These are phyloP conservation scores for Oscheius sp. DNA, from an alignment of 1,140 invertebrate genomes.

Conservation along the genomic window DNA sequence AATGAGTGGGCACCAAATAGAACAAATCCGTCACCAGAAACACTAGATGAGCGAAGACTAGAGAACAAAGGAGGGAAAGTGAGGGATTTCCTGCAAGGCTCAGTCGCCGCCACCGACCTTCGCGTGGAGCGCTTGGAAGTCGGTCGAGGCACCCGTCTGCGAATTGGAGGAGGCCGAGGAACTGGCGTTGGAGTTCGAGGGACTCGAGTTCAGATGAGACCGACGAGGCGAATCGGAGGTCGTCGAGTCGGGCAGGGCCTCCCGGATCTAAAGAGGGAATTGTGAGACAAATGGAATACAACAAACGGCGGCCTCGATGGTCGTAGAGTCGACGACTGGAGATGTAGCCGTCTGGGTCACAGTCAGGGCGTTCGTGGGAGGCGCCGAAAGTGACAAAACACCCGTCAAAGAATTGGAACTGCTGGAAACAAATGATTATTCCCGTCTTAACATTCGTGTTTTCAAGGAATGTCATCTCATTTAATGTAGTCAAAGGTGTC, in stretches of 20 bases:
- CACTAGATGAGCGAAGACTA: no score
- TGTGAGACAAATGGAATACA: background rate
- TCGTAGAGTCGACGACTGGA: conserved; percentile 9
- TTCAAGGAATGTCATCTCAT: background rate
- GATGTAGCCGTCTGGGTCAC: conserved; percentile 11
- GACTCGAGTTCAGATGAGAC: background rate
- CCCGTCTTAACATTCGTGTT: background rate
- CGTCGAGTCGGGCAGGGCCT: conserved; percentile 11
- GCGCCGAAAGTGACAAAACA: background rate
- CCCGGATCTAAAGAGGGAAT: conserved; percentile 5
- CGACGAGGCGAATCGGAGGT: conserved; percentile 4
- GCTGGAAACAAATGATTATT: conserved; percentile 10
- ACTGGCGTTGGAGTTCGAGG: background rate
- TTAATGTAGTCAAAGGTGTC: background rate
- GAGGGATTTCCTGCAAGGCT: no score
- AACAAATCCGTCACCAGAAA: no score
- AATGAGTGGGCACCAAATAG: no score
- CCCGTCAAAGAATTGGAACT: conserved; percentile 7
- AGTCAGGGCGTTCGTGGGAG: background rate
- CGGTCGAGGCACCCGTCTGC: background rate
- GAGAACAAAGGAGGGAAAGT: no score
- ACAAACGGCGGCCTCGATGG: conserved; percentile 5
- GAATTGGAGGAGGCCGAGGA: background rate
- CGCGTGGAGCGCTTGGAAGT: background rate
- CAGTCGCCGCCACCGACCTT: no score